Percentiles rank a stretch among this genome's conserved stretches.
These are phyloP conservation scores for Montifringilla adamsi DNA, from an alignment of 2,113 vertebrate species.

Conservation along the genomic window DNA sequence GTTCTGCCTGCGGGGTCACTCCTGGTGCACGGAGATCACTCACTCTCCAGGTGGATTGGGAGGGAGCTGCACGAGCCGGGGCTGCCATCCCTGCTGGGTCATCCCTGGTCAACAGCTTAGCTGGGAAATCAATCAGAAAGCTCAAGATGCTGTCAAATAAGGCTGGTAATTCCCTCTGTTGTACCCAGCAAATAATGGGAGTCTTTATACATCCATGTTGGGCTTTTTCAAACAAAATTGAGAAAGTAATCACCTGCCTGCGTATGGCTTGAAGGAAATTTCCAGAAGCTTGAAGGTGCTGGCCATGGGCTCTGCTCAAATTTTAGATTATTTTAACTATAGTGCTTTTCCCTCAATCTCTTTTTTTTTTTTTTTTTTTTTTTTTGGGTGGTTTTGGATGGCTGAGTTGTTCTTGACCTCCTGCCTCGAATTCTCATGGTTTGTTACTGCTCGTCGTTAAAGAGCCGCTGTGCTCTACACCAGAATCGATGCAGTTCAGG, in stretches of 20 bases:
- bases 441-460: constrained; percentile 13
- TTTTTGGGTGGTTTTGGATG: not conserved
- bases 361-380: not conserved
- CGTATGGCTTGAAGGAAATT: not conserved
- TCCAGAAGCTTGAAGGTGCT: not conserved
- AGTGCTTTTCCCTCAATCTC: not conserved
- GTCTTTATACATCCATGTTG: not conserved
- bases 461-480: not conserved
- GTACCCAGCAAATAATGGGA: not conserved
- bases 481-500: constrained; percentile 11
- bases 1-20: not conserved
- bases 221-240: not conserved
- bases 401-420: not conserved
- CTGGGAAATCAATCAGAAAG: constrained; percentile 12
- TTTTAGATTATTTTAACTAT: not conserved
- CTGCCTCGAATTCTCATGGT: not conserved
- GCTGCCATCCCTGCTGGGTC: not conserved
- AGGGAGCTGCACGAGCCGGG: not conserved
- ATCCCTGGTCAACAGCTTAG: not conserved
- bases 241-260: not conserved
- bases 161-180: not conserved
- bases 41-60: not conserved
- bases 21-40: accelerated
- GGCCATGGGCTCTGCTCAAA: not conserved
- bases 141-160: not conserved